phyloP scores from a whole-genome alignment of 92 coral and sea anemone species.

The Epizoanthus rinbou region DNA sequence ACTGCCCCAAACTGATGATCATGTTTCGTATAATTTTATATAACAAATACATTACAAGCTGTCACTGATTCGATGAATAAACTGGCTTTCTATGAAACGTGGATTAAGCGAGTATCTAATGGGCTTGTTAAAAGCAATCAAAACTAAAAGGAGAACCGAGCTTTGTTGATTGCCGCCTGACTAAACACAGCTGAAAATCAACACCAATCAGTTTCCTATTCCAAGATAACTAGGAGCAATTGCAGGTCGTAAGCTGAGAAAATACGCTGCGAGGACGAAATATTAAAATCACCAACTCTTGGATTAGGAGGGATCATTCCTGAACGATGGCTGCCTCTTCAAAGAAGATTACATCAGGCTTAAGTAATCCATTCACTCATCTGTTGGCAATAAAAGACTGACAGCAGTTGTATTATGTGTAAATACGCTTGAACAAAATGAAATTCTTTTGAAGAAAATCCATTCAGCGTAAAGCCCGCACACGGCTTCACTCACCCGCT shows the following conservation, averaged over 20 bases:
- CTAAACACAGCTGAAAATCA: conserved; percentile 53
- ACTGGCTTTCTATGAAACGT: conserved; percentile 38
- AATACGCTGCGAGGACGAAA: conserved; percentile 15
- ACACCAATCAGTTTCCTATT: conserved; percentile 53
- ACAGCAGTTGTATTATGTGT: conserved; percentile 72
- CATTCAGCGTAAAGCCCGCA: conserved; percentile 56
- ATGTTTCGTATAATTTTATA: not conserved
- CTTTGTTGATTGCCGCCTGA: conserved; percentile 59
- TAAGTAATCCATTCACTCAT: conserved; percentile 74
- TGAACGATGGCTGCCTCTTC: conserved; percentile 32
- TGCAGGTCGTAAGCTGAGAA: conserved; percentile 11
- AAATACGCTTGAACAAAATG: conserved; percentile 68
- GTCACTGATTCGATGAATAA: conserved; percentile 48
- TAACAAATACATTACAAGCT: conserved; percentile 44
- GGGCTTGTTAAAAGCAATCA: conserved; percentile 84
- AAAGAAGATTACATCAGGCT: conserved; percentile 68
- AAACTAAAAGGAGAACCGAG: conserved; percentile 81
- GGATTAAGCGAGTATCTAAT: conserved; percentile 61
- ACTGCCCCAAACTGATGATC: not conserved
- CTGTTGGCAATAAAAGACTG: conserved; percentile 70
- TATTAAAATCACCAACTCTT: not conserved
- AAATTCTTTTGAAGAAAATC: conserved; percentile 64
- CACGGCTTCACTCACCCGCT: conserved; percentile 10
- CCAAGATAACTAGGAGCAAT: conserved; percentile 17
- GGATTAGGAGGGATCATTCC: not conserved